These are phyloP conservation scores for Ophion ellenae DNA, from an alignment of 2,888 invertebrate genomes.

Conservation along the genomic window DNA sequence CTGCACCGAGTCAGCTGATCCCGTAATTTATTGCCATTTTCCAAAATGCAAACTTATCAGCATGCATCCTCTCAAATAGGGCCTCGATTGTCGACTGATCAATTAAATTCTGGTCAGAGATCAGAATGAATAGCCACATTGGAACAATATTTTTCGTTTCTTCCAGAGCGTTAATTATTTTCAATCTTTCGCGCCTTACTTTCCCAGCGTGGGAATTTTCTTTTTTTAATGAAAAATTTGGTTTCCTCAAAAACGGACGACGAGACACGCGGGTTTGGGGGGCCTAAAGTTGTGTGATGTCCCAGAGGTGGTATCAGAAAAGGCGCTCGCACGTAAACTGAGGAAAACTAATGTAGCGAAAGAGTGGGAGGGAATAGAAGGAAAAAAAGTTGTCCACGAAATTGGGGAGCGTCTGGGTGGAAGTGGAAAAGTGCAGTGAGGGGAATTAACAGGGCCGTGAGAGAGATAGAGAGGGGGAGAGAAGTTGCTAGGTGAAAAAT, in stretches of 20 bases:
- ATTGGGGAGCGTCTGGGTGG: conserved; percentile 2
- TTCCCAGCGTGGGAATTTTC: neutral
- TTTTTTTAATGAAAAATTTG: neutral
- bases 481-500: conserved; percentile 22
- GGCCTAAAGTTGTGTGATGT: neutral
- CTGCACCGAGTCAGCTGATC: too few relatives aligned
- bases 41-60: too few relatives aligned
- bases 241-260: neutral
- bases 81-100: too few relatives aligned
- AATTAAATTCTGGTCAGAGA: too few relatives aligned
- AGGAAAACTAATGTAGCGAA: neutral
- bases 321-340: neutral
- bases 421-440: conserved; percentile 32
- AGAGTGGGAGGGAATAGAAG: neutral
- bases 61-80: too few relatives aligned
- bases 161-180: neutral
- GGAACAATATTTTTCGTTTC: too few relatives aligned
- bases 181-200: neutral
- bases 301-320: conserved; percentile 41
- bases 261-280: neutral
- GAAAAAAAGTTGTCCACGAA: conserved; percentile 32
- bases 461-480: conserved; percentile 15
- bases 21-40: too few relatives aligned
- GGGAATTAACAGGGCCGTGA: neutral
- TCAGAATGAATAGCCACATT: too few relatives aligned